phyloP scores from a whole-genome alignment of 2,113 vertebrate species.

The Cyphomyrus plagiostoma region DNA sequence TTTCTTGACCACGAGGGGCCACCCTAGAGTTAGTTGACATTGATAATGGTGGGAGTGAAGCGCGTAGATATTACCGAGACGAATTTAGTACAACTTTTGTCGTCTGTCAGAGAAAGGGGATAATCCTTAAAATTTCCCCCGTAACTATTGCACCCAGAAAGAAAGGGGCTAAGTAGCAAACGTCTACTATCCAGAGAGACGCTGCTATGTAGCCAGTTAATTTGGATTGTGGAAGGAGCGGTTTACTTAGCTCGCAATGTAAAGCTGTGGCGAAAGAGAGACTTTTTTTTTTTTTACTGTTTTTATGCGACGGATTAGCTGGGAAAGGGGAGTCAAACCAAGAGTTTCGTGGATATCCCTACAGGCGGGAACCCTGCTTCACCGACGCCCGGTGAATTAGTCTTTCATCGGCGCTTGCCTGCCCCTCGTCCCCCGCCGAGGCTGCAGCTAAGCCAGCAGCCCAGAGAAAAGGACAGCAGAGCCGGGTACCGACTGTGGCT shows the following conservation, averaged over 20 bases:
- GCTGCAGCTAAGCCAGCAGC: constrained; percentile 40
- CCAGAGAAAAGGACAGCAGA: constrained; percentile 51
- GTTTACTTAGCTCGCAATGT: neutral
- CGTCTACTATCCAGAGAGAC: neutral
- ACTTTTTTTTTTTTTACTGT: neutral
- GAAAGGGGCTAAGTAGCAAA: neutral
- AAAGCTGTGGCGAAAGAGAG: neutral
- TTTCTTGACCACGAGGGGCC: constrained; percentile 46
- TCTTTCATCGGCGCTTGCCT: constrained; percentile 30
- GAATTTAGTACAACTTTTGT: constrained; percentile 52
- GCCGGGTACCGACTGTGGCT: constrained; percentile 46
- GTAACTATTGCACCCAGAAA: neutral
- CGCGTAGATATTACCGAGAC: constrained; percentile 58
- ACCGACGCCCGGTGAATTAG: neutral
- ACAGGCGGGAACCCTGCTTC: neutral
- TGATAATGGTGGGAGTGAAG: constrained; percentile 35
- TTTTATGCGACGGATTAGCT: neutral
- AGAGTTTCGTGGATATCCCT: neutral
- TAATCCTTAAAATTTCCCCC: neutral
- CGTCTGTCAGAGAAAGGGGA: constrained; percentile 31
- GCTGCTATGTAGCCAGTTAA: neutral
- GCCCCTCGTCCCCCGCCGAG: constrained; percentile 37
- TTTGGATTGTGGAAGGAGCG: neutral
- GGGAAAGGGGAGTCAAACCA: neutral
- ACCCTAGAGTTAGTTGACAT: constrained; percentile 42